Evolutionary conservation across 2,797 vertebrate species (phyloP), one percentile per base, ranked within the genome.

Genomic region (Halcyon badia): DNA sequence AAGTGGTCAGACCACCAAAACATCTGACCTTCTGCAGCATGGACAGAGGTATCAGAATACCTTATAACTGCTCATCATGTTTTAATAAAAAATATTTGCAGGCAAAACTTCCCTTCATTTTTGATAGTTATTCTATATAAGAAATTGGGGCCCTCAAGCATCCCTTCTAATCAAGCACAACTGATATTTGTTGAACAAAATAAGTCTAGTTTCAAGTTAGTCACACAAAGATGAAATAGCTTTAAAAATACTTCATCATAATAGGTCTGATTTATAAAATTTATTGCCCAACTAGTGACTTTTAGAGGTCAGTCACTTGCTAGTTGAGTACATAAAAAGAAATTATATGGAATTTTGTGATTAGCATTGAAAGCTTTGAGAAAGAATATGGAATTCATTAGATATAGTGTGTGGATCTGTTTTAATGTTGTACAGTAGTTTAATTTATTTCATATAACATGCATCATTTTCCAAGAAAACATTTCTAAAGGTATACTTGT

Each of bases 261-360:
- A 94, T 82, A 93, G 85, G 64, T 85, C 78, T 95, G 93, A 98
- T 96, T 95, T 91, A 88, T 96, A 97, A 96, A 98, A 97, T 98
- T 97, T 97, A 97, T 97, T 97, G 84, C 87, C 91, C 86, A 95
- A 52, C 90, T 95, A 91, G 95, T 89, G 96, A 97, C 94, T 98
- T 98, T 95, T 80, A 93, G 97, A 98, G 96, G 97, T 98, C 95
- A 97, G 73, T 93, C 89, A 82, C 94, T 95, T 96, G 86, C 92
- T 95, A 94, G 94, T 46, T 94, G 91, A 97, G 97, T 97, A 95
- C 96, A 96, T 97, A 96, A 97, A 90, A 82, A 96, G 97, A 90
- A 82, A 97, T 97, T 80, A 97, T 85, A 96, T 93, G 87, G 90
- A 96, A 97, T 97, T 96, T 89, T 97, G 89, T 97, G 95, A 97